A percentile compares a stretch with the other conserved stretches of the same genome.
Evolutionary conservation across 2,113 vertebrate genomes (phyloP).

Genomic region (Coptodon bakossiorum): DNA sequence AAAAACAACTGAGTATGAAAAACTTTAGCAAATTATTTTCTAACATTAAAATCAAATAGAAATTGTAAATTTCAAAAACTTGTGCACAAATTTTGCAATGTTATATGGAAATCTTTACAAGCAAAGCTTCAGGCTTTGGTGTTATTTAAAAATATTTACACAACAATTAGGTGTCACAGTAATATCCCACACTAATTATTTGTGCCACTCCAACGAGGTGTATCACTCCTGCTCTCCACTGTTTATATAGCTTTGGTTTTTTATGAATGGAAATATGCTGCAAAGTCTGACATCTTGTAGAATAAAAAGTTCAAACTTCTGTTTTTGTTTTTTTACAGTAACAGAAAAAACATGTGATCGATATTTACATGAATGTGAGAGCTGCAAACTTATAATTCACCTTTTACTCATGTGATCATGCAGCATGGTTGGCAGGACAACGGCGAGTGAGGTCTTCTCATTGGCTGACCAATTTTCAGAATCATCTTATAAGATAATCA

Average conservation of each 20-base stretch:
- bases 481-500: background rate
- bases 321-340: background rate
- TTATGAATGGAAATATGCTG: fast-evolving
- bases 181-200: background rate
- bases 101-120: fast-evolving
- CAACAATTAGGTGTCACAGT: background rate
- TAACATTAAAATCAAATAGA: background rate
- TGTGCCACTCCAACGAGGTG: background rate
- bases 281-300: background rate
- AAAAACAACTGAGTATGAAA: background rate
- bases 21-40: background rate
- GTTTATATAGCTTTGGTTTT: background rate
- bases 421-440: background rate
- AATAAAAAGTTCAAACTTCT: fast-evolving
- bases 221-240: background rate
- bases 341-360: background rate
- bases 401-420: background rate
- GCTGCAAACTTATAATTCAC: background rate
- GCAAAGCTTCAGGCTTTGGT: background rate
- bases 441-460: background rate
- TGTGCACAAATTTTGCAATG: background rate
- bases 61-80: background rate
- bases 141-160: background rate
- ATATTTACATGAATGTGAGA: fast-evolving
- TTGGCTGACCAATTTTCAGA: background rate